A percentile compares a stretch with the other conserved stretches of the same genome.
These are phyloP conservation scores for Neoscelio sp. DNA, from an alignment of 2,888 invertebrate genomes.

Conservation along the genomic window DNA sequence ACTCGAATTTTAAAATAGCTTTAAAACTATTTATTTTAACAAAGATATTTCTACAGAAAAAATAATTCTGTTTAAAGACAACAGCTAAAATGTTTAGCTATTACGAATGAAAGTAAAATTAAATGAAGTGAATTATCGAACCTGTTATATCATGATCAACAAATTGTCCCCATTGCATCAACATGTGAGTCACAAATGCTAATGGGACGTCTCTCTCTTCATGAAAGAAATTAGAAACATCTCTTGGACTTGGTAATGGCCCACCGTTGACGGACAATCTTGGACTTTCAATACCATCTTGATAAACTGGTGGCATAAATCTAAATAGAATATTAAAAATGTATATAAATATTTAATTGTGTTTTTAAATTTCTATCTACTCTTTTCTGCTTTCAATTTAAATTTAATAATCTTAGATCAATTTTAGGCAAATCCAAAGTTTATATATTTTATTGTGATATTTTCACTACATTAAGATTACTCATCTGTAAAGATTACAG, in stretches of 20 bases:
- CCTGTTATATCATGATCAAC: conserved; percentile 93
- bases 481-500: too few species aligned
- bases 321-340: conserved; percentile 78
- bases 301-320: conserved; percentile 91
- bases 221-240: conserved; percentile 89
- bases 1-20: too few species aligned
- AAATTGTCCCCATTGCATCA: conserved; percentile 97
- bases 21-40: too few species aligned
- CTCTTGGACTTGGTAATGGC: conserved; percentile 90
- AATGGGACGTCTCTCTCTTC: conserved; percentile 87
- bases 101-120: conserved; percentile 13
- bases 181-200: conserved; percentile 89
- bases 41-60: too few species aligned
- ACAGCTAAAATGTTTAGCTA: background rate
- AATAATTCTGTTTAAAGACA: background rate
- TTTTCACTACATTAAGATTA: too few species aligned
- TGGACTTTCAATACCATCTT: conserved; percentile 88
- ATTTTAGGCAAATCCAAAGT: too few species aligned
- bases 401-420: too few species aligned
- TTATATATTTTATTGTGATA: too few species aligned
- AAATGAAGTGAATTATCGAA: conserved; percentile 55
- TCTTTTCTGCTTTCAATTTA: too few species aligned
- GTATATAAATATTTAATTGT: too few species aligned
- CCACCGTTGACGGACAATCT: conserved; percentile 86
- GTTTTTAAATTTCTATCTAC: too few species aligned